Evolutionary conservation across 2,888 invertebrate genomes (phyloP), one percentile per base, ranked within the genome.

Genomic region (Stenchaetothrips biformis): DNA sequence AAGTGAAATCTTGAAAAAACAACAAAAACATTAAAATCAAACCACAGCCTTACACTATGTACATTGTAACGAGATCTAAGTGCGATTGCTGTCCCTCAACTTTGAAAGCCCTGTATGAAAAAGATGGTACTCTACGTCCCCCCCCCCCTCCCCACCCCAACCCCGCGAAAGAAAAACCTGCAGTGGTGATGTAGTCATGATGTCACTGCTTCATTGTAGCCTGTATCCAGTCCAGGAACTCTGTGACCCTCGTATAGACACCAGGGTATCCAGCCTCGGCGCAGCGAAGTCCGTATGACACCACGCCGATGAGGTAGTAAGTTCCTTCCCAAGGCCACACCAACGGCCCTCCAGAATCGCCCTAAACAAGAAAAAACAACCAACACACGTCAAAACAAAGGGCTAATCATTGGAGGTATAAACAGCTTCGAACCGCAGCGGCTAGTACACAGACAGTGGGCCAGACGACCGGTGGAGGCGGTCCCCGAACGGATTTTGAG

Each of bases 321-420:
- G 83, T 84, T 74, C 82, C 84, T 47, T 84, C 86, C 1, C 88
- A 87, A 79, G 90, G 87, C 78, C 87, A 89, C 92, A 94, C 93
- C 18, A 95, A 87, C 0, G 95, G 95, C 6, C 95, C 95, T 0
- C 95, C 95, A 79, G 94, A 94, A 87, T 95, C 95, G 0, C 95
- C 85, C 84, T 85, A 37, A 2, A 37, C 37, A 37, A 37, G n/a
- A n/a, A n/a, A n/a, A n/a, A n/a, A n/a, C n/a, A n/a, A n/a, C n/a
- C n/a, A n/a, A n/a, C n/a, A n/a, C n/a, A n/a, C n/a, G n/a, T n/a
- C n/a, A n/a, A n/a, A n/a, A n/a, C n/a, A n/a, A n/a, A n/a, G n/a
- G n/a, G n/a, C n/a, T n/a, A n/a, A n/a, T n/a, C n/a, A n/a, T n/a
- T n/a, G n/a, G n/a, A n/a, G n/a, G n/a, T n/a, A n/a, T n/a, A n/a